These are phyloP conservation scores for Lucilia sericata DNA, from an alignment of 1,140 invertebrate species.

Conservation along the genomic window DNA sequence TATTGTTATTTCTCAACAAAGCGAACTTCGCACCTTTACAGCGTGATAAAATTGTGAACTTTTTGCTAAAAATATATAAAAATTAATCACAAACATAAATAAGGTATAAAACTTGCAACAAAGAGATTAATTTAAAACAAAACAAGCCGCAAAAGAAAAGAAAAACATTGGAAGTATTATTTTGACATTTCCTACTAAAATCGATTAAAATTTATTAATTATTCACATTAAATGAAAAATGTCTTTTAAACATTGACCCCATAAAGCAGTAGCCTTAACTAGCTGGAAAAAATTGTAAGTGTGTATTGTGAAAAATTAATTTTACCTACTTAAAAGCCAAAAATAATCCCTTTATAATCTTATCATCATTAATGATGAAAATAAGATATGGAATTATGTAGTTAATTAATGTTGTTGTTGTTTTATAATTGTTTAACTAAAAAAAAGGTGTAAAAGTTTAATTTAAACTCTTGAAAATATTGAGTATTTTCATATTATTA, in stretches of 20 bases:
- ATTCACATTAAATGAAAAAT: not conserved
- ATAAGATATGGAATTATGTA: too few species aligned
- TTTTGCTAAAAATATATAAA: not conserved
- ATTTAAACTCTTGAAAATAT: too few species aligned
- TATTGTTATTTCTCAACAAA: not conserved
- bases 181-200: not conserved
- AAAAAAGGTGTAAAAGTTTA: too few species aligned
- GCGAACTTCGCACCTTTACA: constrained; percentile 17
- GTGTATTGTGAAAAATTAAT: not conserved
- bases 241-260: not conserved
- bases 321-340: not conserved
- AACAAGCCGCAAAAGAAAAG: not conserved
- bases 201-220: constrained; percentile 6
- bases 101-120: not conserved
- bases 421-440: too few species aligned
- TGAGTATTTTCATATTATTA: too few species aligned
- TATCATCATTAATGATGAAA: not conserved
- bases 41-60: constrained; percentile 5
- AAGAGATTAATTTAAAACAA: not conserved
- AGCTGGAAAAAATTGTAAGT: not conserved
- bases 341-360: not conserved
- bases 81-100: not conserved
- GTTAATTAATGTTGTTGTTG: too few species aligned
- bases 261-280: too few species aligned
- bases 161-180: not conserved